These are phyloP conservation scores for Petromus typicus DNA, from an alignment of 2,113 vertebrate species.

Conservation along the genomic window DNA sequence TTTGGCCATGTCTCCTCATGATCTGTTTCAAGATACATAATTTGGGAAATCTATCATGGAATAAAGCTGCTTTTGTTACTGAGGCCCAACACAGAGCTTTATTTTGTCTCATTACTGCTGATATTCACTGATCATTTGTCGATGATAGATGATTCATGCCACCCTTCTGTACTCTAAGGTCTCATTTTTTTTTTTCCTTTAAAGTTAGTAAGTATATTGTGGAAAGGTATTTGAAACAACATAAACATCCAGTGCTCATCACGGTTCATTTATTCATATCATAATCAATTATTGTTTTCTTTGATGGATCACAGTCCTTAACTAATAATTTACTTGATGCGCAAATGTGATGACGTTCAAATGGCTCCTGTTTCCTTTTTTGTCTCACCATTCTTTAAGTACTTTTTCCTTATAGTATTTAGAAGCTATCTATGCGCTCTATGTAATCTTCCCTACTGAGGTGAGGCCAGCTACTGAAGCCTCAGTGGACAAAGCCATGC, in stretches of 20 bases:
- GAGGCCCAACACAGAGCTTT: neutral
- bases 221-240: neutral
- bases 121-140: neutral
- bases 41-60: neutral
- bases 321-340: neutral
- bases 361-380: neutral
- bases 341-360: neutral
- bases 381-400: neutral
- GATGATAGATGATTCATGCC: neutral
- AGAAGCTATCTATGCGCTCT: neutral
- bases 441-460: neutral
- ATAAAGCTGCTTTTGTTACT: neutral
- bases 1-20: neutral
- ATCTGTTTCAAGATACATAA: neutral
- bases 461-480: neutral
- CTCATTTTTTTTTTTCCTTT: conserved; percentile 1
- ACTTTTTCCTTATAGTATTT: neutral
- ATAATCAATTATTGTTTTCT: neutral
- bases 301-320: neutral
- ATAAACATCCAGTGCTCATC: neutral
- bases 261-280: neutral
- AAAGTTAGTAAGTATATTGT: neutral
- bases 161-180: neutral
- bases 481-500: neutral
- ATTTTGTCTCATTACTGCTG: neutral